Evolutionary conservation across 1,140 invertebrate species (phyloP).

Genomic region (Pomacea maculata): DNA sequence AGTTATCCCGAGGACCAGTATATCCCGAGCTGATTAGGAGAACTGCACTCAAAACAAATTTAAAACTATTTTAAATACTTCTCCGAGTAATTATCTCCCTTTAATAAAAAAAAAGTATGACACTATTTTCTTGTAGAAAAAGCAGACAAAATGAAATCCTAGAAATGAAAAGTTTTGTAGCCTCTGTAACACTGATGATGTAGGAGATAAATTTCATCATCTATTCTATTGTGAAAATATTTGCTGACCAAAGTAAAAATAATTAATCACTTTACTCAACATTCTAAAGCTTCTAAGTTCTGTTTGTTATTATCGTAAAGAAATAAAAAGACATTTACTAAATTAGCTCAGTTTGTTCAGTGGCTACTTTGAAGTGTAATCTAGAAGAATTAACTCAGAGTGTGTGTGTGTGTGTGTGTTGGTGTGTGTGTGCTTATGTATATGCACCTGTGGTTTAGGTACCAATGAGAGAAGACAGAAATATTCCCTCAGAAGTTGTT

Average conservation of each 20-base stretch:
- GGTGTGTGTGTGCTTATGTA: not conserved
- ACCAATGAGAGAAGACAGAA: not conserved
- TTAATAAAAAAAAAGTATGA: no score
- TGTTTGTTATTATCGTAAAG: not conserved
- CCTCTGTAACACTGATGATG: no score
- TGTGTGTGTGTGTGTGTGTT: conserved; percentile 5
- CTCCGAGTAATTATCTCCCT: no score
- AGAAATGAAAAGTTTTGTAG: no score
- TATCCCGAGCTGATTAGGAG: no score
- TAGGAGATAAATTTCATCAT: not conserved
- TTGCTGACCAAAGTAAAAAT: not conserved
- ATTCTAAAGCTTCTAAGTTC: not conserved
- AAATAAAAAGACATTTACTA: not conserved
- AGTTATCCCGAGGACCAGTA: no score
- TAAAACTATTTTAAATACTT: no score
- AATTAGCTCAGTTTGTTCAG: not conserved
- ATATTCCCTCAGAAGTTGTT: not conserved
- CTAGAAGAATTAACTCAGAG: not conserved
- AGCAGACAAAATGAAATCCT: no score
- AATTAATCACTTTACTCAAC: no score
- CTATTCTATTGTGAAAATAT: not conserved
- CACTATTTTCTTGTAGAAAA: no score
- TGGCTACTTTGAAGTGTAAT: not conserved
- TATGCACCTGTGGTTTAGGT: not conserved
- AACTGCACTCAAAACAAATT: no score